Evolutionary conservation across 2,797 vertebrate genomes (phyloP), one percentile per base, ranked within the genome.

Genomic region (Eurystomus glaucurus): DNA sequence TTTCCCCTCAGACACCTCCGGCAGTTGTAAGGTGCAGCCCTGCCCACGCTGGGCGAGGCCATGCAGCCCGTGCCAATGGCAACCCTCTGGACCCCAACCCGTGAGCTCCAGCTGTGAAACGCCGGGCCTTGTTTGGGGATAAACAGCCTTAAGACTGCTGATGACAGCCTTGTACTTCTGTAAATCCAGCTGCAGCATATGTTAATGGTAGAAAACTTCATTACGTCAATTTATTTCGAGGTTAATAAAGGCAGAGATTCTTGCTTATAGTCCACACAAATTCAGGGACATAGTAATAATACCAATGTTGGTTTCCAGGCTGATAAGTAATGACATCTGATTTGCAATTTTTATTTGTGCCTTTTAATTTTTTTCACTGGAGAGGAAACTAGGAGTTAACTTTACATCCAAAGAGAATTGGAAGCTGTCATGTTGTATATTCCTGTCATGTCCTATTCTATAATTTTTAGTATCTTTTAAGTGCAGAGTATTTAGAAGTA

Each of bases 61-160:
- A 0, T 2, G 35, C 41, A 29, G 35, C 10, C 52, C 31, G 33
- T 0, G 1, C 28, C 5, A 0, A 2, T 9, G 31, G 26, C 58
- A 54, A 22, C 31, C 29, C 14, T 22, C 51, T 19, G 33, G 14
- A 12, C 18, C 31, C 10, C 0, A 4, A 14, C 37, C 25, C 3
- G 1, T 10, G 19, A 54, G 7, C 29, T 16, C 29, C 2, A 0
- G 11, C 3, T 13, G 12, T 3, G 20, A 78, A 45, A 43, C 9
- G 2, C 17, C 18, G 6, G 22, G 3, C 60, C 48, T 33, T 10
- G 9, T 9, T 7, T 65, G 51, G n/a, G 51, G 18, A 20, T 31
- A 48, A 69, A 50, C 35, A 21, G 41, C 41, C 14, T 11, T 18
- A 20, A 69, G 26, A 18, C 19, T 16, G 48, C 9, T 21, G 10